These are phyloP conservation scores for Planiliza haematocheilus DNA, from an alignment of 2,113 vertebrate species.

Conservation along the genomic window DNA sequence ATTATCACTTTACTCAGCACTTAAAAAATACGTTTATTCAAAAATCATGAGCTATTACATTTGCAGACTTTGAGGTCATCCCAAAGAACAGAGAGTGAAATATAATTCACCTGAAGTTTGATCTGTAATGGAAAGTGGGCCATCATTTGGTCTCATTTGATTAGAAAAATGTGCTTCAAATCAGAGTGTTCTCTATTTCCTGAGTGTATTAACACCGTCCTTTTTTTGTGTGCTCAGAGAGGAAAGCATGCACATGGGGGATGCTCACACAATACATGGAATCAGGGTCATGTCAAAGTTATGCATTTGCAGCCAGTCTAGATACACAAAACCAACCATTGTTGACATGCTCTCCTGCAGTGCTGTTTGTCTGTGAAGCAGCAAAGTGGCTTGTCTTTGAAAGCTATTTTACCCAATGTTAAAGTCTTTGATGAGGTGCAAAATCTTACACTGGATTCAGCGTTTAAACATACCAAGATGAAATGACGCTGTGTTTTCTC, in stretches of 20 bases:
- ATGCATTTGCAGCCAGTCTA: slow-evolving; percentile 55
- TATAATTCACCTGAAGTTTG: slow-evolving; percentile 56
- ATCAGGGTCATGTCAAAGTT: slow-evolving; percentile 53
- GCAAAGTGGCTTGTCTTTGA: not conserved
- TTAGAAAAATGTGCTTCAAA: slow-evolving; percentile 64
- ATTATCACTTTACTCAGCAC: not conserved
- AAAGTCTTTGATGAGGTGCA: not conserved
- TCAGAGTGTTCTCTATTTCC: slow-evolving; percentile 56
- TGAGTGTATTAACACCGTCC: slow-evolving; percentile 61
- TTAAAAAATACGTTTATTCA: not conserved
- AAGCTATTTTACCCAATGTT: too few relatives aligned
- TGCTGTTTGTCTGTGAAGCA: not conserved
- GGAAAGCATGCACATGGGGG: slow-evolving; percentile 47
- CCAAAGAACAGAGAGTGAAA: slow-evolving; percentile 20
- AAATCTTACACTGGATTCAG: too few relatives aligned
- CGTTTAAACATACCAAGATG: too few relatives aligned
- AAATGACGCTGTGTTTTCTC: too few relatives aligned
- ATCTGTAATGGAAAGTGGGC: slow-evolving; percentile 73
- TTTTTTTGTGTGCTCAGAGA: slow-evolving; percentile 63
- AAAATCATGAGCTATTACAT: not conserved
- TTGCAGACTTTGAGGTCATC: slow-evolving; percentile 27
- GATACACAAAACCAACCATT: slow-evolving; percentile 41
- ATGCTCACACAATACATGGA: slow-evolving; percentile 48
- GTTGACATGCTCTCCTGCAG: slow-evolving; percentile 31
- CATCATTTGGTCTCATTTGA: slow-evolving; percentile 52